phyloP scores from a whole-genome alignment of 2,888 invertebrate genomes.

The Charanyca ferruginea region DNA sequence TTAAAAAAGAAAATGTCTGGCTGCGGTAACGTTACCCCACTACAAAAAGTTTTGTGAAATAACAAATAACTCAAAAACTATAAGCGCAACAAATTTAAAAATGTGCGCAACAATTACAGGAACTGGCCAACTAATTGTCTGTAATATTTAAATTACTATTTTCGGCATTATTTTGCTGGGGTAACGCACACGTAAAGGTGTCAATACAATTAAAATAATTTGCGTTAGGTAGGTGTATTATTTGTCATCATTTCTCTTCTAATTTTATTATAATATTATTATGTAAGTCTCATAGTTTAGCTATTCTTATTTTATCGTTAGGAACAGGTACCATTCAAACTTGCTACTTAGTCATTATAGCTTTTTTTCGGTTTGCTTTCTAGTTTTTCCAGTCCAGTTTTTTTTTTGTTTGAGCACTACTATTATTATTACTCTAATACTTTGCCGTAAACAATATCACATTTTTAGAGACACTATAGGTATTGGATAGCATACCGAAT shows the following conservation, averaged over 20 bases:
- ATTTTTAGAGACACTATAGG: background rate
- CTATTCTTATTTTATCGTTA: background rate
- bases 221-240: background rate
- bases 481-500: background rate
- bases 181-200: too few relatives aligned
- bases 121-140: too few relatives aligned
- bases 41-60: too few relatives aligned
- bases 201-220: too few relatives aligned
- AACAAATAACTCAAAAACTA: too few relatives aligned
- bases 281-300: background rate
- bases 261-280: background rate
- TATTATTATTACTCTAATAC: background rate
- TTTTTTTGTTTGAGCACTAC: background rate
- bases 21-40: too few relatives aligned
- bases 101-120: too few relatives aligned
- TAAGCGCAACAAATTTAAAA: too few relatives aligned
- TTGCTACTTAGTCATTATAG: background rate
- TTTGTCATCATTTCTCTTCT: background rate
- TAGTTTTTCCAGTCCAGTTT: background rate
- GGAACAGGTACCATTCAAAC: background rate
- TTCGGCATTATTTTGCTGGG: too few relatives aligned
- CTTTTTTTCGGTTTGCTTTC: background rate
- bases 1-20: too few relatives aligned
- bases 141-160: too few relatives aligned
- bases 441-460: background rate